Conservation (phyloP, 2,113 vertebrate species). For the Hemibagrus wyckioides region DNA sequence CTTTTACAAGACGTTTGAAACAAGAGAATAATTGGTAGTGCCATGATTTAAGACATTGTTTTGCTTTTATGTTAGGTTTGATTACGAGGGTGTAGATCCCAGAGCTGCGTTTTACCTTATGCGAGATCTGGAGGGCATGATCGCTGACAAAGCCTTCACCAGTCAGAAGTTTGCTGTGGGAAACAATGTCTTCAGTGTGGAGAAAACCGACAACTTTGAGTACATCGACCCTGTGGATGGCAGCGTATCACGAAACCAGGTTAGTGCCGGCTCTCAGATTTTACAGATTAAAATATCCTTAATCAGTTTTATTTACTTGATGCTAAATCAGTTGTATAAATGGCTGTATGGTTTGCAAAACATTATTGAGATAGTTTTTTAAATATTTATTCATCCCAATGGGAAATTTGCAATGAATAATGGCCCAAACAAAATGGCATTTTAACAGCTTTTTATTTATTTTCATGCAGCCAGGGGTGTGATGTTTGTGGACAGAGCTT, state of each 20-base stretch:
- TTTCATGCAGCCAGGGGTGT: background rate
- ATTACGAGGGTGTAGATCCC: slow-evolving; percentile 94
- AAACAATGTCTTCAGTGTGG: slow-evolving; percentile 86
- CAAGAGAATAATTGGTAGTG: background rate
- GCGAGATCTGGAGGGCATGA: slow-evolving; percentile 88
- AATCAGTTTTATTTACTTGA: background rate
- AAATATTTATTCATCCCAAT: too few relatives aligned
- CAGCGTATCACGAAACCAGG: slow-evolving; percentile 94
- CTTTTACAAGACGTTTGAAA: background rate
- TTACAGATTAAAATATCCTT: background rate
- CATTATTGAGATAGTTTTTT: slow-evolving; percentile 34
- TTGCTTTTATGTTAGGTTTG: slow-evolving; percentile 80
- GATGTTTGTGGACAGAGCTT: background rate
- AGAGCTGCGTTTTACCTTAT: slow-evolving; percentile 89
- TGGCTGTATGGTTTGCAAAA: slow-evolving; percentile 16
- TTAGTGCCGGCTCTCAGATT: slow-evolving; percentile 63
- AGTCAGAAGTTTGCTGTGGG: slow-evolving; percentile 97
- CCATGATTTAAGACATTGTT: background rate
- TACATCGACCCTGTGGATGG: slow-evolving; percentile 98
- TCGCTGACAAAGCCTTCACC: slow-evolving; percentile 89
- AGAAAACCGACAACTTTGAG: slow-evolving; percentile 93
- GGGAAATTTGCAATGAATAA: too few relatives aligned
- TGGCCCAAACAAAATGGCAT: background rate
- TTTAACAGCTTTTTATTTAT: background rate
- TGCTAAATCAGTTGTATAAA: background rate